Evolutionary conservation across 2,113 vertebrate genomes (phyloP).

Genomic region (Euleptes europaea): DNA sequence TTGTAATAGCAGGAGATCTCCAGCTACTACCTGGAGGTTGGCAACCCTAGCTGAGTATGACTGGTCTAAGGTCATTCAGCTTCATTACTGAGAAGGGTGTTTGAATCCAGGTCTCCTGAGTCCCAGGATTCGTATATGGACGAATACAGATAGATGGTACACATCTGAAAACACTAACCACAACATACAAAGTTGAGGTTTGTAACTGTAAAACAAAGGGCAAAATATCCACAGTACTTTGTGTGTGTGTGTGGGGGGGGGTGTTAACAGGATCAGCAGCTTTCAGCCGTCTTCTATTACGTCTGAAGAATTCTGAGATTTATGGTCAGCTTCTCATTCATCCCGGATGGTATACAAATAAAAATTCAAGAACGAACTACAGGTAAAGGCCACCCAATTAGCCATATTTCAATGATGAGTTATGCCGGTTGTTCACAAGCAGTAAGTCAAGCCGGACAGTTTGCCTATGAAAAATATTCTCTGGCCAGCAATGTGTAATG

Average conservation of each 20-base stretch:
- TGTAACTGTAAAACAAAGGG: neutral
- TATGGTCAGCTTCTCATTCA: neutral
- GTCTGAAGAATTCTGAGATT: neutral
- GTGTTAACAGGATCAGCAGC: neutral
- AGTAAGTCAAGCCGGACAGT: neutral
- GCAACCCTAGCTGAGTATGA: too few relatives aligned
- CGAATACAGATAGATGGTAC: neutral
- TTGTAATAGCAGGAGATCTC: too few relatives aligned
- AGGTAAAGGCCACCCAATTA: neutral
- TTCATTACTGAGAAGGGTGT: too few relatives aligned
- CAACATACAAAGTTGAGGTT: neutral
- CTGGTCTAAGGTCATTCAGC: too few relatives aligned
- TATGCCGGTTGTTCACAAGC: neutral
- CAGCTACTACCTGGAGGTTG: too few relatives aligned
- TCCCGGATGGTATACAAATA: neutral
- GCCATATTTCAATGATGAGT: neutral
- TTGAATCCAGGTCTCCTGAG: too few relatives aligned
- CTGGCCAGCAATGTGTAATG: neutral
- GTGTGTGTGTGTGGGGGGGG: too few relatives aligned
- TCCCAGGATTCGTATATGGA: neutral
- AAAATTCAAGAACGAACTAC: neutral
- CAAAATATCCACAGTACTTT: neutral
- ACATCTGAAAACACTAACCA: neutral
- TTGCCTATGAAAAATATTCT: neutral
- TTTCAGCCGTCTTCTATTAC: neutral